Evolutionary conservation across 1,140 invertebrate species (phyloP).

Genomic region (Diorhabda sublineata): DNA sequence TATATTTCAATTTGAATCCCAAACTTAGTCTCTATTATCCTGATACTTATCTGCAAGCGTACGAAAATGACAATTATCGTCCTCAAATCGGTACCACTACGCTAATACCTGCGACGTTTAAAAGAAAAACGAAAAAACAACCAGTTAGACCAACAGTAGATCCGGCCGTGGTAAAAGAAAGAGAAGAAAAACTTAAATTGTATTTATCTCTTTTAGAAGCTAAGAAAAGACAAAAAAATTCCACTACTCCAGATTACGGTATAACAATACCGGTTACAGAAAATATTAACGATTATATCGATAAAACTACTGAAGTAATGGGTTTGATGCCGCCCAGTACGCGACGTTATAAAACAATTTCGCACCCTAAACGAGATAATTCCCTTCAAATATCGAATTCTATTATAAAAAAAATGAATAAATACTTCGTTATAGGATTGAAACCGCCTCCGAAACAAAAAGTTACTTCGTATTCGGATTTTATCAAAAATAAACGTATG

Average conservation of each 20-base stretch:
- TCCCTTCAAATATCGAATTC: slow-evolving; percentile 1
- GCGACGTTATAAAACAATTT: slow-evolving; percentile 32
- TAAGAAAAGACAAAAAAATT: neutral
- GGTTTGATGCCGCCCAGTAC: slow-evolving; percentile 31
- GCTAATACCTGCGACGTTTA: neutral
- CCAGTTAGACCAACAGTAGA: neutral
- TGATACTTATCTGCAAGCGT: slow-evolving; percentile 13
- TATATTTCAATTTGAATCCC: neutral
- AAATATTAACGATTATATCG: slow-evolving; percentile 21
- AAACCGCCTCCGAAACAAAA: slow-evolving; percentile 38
- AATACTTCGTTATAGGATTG: slow-evolving; percentile 37
- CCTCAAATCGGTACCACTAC: neutral
- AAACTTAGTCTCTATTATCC: neutral
- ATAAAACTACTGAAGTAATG: slow-evolving; percentile 26
- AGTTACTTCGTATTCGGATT: slow-evolving; percentile 35
- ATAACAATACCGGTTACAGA: neutral
- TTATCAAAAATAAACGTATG: slow-evolving; percentile 9
- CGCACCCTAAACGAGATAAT: slow-evolving; percentile 15
- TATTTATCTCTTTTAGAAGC: slow-evolving; percentile 6
- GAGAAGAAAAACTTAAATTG: slow-evolving; percentile 7
- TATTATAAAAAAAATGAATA: slow-evolving; percentile 23
- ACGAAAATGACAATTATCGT: slow-evolving; percentile 9
- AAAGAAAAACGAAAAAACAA: neutral
- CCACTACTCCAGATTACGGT: neutral
- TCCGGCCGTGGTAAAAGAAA: slow-evolving; percentile 8